Conservation (phyloP, 1,140 invertebrate species). For the Drosophila simulans region DNA sequence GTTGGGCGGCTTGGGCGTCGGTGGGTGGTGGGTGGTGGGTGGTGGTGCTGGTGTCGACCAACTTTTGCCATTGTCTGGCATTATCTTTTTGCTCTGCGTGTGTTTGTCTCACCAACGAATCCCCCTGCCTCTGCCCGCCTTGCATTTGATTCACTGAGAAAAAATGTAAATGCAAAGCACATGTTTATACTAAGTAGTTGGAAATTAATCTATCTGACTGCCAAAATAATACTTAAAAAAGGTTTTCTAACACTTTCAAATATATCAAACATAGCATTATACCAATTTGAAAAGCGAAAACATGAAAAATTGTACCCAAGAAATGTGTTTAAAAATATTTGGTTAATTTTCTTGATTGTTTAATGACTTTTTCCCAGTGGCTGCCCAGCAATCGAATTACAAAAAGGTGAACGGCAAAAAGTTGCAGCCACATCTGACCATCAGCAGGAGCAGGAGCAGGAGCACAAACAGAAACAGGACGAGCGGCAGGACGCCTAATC, state of each 20-base stretch:
- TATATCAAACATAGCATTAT: too few species aligned
- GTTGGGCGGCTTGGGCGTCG: constrained; percentile 1
- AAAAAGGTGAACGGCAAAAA: constrained; percentile 72
- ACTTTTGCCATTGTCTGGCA: constrained; percentile 80
- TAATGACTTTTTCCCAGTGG: constrained; percentile 11
- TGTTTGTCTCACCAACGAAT: constrained; percentile 19
- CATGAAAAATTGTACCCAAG: too few species aligned
- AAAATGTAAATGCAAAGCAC: background rate
- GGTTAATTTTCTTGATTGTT: too few species aligned
- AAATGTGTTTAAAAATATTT: background rate
- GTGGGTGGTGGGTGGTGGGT: constrained; percentile 6
- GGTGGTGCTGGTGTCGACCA: constrained; percentile 44
- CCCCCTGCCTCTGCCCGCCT: background rate
- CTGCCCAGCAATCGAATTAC: constrained; percentile 47
- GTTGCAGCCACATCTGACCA: constrained; percentile 77
- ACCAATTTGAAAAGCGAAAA: too few species aligned
- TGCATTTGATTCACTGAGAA: constrained; percentile 6
- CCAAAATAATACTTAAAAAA: too few species aligned
- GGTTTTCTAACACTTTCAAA: too few species aligned
- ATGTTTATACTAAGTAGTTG: background rate
- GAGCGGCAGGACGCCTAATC: constrained; percentile 68
- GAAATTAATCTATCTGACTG: too few species aligned
- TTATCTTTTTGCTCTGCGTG: constrained; percentile 74
- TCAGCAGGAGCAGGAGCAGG: constrained; percentile 28
- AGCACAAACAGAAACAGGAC: constrained; percentile 39